phyloP scores from a whole-genome alignment of 1,140 invertebrate genomes.

The Piezodorus guildinii region DNA sequence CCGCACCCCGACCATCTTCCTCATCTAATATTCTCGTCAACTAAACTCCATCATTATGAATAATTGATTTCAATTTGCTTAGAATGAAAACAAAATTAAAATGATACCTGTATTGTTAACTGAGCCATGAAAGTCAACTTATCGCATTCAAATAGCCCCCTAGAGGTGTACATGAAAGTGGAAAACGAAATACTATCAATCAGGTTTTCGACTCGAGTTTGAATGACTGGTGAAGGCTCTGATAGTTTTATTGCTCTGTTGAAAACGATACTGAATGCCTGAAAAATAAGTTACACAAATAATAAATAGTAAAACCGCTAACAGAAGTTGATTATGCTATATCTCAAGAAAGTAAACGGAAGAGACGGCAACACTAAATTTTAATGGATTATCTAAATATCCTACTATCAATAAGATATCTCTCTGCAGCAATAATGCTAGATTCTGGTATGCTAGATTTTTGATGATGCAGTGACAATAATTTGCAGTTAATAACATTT shows the following conservation, averaged over 20 bases:
- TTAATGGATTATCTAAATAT: no score
- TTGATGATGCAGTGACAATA: no score
- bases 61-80: no score
- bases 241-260: conserved; percentile 70
- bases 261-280: conserved; percentile 86
- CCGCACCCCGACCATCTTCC: no score
- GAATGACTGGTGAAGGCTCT: conserved; percentile 50
- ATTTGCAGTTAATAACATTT: no score
- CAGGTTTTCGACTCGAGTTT: conserved; percentile 60
- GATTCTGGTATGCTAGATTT: no score
- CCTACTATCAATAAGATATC: no score
- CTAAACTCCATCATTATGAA: no score
- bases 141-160: conserved; percentile 86
- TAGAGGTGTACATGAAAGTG: conserved; percentile 76
- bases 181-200: conserved; percentile 81
- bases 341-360: background rate
- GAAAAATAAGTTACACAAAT: conserved; percentile 11
- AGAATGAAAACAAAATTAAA: no score
- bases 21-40: no score
- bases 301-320: background rate
- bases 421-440: no score
- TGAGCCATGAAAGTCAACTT: conserved; percentile 85
- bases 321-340: background rate
- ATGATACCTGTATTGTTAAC: conserved; percentile 64
- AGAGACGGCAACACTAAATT: background rate